Percentiles rank a stretch among this genome's conserved stretches.
These are phyloP conservation scores for Coenonympha arcania DNA, from an alignment of 2,888 invertebrate genomes.

Conservation along the genomic window DNA sequence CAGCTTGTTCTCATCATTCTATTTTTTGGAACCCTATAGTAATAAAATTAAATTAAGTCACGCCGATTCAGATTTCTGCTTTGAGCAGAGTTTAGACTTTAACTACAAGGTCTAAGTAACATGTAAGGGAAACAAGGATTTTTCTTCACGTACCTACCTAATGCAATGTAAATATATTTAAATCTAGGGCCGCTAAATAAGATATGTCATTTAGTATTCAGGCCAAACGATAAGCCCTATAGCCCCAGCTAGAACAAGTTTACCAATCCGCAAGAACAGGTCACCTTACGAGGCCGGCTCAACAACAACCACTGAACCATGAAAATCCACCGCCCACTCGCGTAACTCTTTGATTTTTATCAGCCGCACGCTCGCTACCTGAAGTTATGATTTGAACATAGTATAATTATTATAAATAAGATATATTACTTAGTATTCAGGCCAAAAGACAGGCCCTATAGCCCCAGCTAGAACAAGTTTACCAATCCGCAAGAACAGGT, in stretches of 20 bases:
- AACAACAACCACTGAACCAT: conserved; percentile 60
- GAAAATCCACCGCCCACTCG: conserved; percentile 52
- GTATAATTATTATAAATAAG: no score
- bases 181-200: not conserved
- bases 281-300: no score
- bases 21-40: no score
- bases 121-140: no score
- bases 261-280: conserved; percentile 57
- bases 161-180: not conserved
- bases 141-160: no score
- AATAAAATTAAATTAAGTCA: no score
- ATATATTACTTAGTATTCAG: conserved; percentile 1
- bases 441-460: conserved; percentile 27
- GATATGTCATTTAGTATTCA: conserved; percentile 1
- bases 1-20: no score
- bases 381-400: conserved; percentile 29
- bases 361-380: conserved; percentile 24
- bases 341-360: conserved; percentile 32
- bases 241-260: conserved; percentile 52
- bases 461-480: conserved; percentile 54
- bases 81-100: no score
- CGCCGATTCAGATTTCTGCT: no score
- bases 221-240: conserved; percentile 25
- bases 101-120: no score
- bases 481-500: conserved; percentile 57